phyloP scores from a whole-genome alignment of 2,888 invertebrate species.

The Drosophila buzzatii region DNA sequence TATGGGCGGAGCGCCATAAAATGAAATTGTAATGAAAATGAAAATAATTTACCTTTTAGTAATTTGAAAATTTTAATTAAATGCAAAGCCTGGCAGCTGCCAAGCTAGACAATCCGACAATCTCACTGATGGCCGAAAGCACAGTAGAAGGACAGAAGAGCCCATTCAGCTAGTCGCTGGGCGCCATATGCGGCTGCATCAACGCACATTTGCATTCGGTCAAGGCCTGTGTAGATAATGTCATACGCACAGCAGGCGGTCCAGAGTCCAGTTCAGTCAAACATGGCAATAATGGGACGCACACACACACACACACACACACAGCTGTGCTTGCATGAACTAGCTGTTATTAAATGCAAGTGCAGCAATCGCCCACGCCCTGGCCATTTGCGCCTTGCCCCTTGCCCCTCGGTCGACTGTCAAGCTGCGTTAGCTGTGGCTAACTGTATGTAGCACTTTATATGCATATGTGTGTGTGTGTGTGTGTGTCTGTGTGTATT shows the following conservation, averaged over 20 bases:
- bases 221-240: slow-evolving; percentile 39
- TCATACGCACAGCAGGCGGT: slow-evolving; percentile 33
- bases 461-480: background rate
- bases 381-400: background rate
- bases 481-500: slow-evolving; percentile 19
- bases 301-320: slow-evolving; percentile 13
- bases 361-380: slow-evolving; percentile 37
- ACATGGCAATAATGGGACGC: slow-evolving; percentile 44
- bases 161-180: slow-evolving; percentile 4
- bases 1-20: slow-evolving; percentile 37
- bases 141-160: background rate
- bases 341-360: slow-evolving; percentile 71
- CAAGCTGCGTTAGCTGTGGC: slow-evolving; percentile 25
- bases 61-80: slow-evolving; percentile 74
- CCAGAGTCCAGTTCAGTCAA: slow-evolving; percentile 23
- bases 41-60: slow-evolving; percentile 67
- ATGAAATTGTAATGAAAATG: slow-evolving; percentile 43
- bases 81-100: slow-evolving; percentile 53
- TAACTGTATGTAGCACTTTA: slow-evolving; percentile 1
- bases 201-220: slow-evolving; percentile 36
- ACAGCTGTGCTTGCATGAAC: slow-evolving; percentile 15
- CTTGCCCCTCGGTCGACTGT: slow-evolving; percentile 12
- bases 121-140: slow-evolving; percentile 33
- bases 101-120: slow-evolving; percentile 31
- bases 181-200: slow-evolving; percentile 35